Evolutionary conservation across 2,113 vertebrate genomes (phyloP).

Genomic region (Toxotes jaculatrix): DNA sequence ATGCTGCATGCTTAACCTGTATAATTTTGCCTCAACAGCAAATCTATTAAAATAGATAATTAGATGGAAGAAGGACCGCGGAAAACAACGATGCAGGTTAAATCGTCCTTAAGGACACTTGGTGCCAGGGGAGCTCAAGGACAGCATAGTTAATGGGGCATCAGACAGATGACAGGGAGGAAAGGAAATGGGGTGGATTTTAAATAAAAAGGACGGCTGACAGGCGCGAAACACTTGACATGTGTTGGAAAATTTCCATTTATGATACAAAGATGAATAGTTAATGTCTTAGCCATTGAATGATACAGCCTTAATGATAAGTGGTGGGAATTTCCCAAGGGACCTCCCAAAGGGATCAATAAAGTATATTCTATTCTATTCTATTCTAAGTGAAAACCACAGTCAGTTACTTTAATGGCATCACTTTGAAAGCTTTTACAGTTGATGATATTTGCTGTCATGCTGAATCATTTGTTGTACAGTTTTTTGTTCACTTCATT

Average conservation of each 20-base stretch:
- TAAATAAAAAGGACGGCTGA: conserved; percentile 45
- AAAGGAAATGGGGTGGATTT: conserved; percentile 57
- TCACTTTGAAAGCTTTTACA: conserved; percentile 2
- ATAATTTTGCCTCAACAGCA: conserved; percentile 25
- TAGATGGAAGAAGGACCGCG: conserved; percentile 33
- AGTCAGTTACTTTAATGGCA: conserved; percentile 16
- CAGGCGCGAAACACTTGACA: conserved; percentile 39
- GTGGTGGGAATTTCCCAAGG: too few relatives aligned
- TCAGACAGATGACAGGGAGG: conserved; percentile 62
- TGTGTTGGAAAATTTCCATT: conserved; percentile 24
- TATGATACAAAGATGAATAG: conserved; percentile 47
- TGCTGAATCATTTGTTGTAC: not conserved
- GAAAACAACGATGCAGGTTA: conserved; percentile 42
- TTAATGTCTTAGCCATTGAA: not conserved
- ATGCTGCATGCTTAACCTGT: not conserved
- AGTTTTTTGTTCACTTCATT: not conserved
- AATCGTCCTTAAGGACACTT: conserved; percentile 43
- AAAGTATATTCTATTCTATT: too few relatives aligned
- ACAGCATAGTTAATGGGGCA: conserved; percentile 73
- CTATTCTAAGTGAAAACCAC: conserved; percentile 11
- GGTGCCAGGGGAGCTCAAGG: conserved; percentile 71
- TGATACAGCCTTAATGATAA: not conserved
- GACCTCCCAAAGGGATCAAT: too few relatives aligned
- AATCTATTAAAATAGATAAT: conserved; percentile 50
- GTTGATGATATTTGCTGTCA: not conserved